These are phyloP conservation scores for Cyclophora albipunctata DNA, from an alignment of 2,888 invertebrate species.

Conservation along the genomic window DNA sequence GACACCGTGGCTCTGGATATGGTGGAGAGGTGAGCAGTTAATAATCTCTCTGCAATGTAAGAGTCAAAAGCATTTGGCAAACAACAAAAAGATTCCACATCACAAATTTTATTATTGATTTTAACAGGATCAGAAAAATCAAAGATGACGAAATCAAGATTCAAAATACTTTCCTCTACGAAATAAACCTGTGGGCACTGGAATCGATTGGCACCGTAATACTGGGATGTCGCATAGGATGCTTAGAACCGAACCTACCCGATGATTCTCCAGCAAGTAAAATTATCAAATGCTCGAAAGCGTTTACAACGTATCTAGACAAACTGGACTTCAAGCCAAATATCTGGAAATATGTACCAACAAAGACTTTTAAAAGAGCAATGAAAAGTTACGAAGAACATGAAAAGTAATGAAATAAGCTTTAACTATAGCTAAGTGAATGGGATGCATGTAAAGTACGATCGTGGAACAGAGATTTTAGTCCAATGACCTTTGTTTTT, in stretches of 20 bases:
- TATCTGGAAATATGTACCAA: conserved; percentile 42
- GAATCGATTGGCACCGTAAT: conserved; percentile 62
- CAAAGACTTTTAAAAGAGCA: conserved; percentile 39
- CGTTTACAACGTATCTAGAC: conserved; percentile 28
- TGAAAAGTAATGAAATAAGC: conserved; percentile 31
- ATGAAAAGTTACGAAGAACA: conserved; percentile 49
- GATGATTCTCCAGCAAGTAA: conserved; percentile 31
- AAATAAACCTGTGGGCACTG: conserved; percentile 76
- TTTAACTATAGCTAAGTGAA: too few relatives aligned
- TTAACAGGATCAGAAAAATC: too few relatives aligned
- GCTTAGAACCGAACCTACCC: conserved; percentile 16
- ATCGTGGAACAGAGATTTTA: background rate
- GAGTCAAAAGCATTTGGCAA: too few relatives aligned
- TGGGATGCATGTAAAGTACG: background rate
- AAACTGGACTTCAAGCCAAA: conserved; percentile 47
- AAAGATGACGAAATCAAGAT: conserved; percentile 65
- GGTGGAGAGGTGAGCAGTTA: too few relatives aligned
- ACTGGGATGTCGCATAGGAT: background rate
- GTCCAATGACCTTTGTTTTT: background rate
- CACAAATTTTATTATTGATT: too few relatives aligned
- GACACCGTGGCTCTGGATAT: too few relatives aligned
- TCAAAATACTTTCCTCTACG: conserved; percentile 65
- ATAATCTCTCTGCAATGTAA: too few relatives aligned
- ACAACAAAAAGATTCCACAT: too few relatives aligned
- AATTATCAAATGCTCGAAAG: conserved; percentile 44